Percentiles rank a stretch among this genome's conserved stretches.
Evolutionary conservation across 1,140 invertebrate genomes (phyloP).

Genomic region (Magallana gigas): DNA sequence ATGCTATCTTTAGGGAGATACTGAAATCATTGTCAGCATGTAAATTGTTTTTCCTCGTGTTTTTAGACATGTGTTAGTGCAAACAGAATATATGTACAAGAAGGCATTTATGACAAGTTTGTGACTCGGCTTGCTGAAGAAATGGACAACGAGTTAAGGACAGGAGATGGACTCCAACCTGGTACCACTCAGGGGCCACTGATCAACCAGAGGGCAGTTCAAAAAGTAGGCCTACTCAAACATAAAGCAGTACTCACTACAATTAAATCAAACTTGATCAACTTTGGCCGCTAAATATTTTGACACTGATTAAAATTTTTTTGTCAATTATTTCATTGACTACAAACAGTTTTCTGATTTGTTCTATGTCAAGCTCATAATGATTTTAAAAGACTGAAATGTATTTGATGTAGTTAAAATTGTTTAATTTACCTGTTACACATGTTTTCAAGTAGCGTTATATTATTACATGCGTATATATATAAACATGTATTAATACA

Average conservation of each 20-base stretch:
- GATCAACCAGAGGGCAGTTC: conserved; percentile 92
- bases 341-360: too few species aligned
- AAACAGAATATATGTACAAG: conserved; percentile 95
- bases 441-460: too few species aligned
- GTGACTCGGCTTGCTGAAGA: conserved; percentile 85
- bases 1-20: too few species aligned
- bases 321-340: too few species aligned
- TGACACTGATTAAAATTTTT: too few species aligned
- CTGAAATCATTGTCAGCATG: too few species aligned
- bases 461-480: too few species aligned
- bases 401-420: too few species aligned
- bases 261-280: not conserved
- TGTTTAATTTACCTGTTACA: too few species aligned
- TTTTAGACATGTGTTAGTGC: conserved; percentile 95
- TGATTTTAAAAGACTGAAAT: too few species aligned
- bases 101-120: conserved; percentile 91
- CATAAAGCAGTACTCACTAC: not conserved
- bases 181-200: conserved; percentile 92
- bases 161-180: conserved; percentile 89
- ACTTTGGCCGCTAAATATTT: not conserved
- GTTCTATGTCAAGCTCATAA: too few species aligned
- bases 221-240: conserved; percentile 83
- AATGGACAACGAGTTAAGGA: conserved; percentile 86
- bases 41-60: conserved; percentile 70
- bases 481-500: too few species aligned